Base-by-base conservation (phyloP, 2,888 invertebrate species). In the Amblyteles armatorius region DNA sequence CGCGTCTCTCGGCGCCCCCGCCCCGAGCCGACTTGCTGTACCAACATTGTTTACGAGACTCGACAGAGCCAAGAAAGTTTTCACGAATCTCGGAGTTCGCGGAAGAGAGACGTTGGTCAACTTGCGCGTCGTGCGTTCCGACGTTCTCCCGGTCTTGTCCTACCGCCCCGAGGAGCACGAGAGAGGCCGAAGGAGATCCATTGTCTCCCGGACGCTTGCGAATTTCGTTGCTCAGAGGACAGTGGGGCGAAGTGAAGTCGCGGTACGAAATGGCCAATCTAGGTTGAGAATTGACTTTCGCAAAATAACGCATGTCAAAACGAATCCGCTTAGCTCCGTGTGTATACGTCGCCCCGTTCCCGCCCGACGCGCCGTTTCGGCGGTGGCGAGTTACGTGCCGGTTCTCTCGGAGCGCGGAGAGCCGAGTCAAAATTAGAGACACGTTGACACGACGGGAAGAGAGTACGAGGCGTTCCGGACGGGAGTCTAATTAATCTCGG, bases 1-100 rank as follows among this genome's bases (percentile, higher is more conserved):
- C 50, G 63, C n/a, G 9, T 55, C 71, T 44, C 44, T 13, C 16
- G 13, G 52, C 13, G 26, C 55, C 33, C 50, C 67, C 57, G 71
- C 71, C 72, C 50, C 29, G 44, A 36, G 72, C 79, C 52, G 29
- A 55, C 71, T 33, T 44, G 33, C 52, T 19, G 22, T 22, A 19
- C 50, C 13, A 82, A 79, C 85, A 82, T 85, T 82, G 85, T 82
- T 85, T 71, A 76, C 79, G 13, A 79, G 82, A 85, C 85, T 85
- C 77, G 72, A 85, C 76, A 79, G 79, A 82, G 74, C 85, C 44
- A 36, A 22, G 22, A 48, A 79, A 85, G 82, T 82, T 82, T 79
- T 60, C 76, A 79, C 82, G 76, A 85, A 85, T 85, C 55, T 78
- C 77, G 40, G 67, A 85, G 82, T 72, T 79, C 79, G 79, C 67